Percentiles rank a stretch among this genome's conserved stretches.
Conservation (phyloP, 2,113 vertebrate genomes). For the Saguinus imperator region DNA sequence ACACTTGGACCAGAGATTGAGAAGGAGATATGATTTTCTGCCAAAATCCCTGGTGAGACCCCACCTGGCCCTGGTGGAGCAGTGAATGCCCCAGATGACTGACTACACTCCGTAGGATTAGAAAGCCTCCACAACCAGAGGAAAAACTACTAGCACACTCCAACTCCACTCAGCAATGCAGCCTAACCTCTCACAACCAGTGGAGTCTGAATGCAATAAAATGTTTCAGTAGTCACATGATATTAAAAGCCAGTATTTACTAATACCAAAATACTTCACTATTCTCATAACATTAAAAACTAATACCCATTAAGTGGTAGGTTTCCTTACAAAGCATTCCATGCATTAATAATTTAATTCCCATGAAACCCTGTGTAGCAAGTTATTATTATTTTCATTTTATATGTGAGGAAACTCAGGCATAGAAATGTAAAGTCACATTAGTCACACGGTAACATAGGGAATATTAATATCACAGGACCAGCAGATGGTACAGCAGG, state of each 20-base stretch:
- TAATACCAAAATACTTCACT: not conserved
- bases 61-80: no score
- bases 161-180: not conserved
- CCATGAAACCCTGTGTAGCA: not conserved
- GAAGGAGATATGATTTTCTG: not conserved
- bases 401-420: not conserved
- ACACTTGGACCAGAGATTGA: not conserved
- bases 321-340: not conserved
- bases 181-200: not conserved
- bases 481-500: not conserved
- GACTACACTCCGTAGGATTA: not conserved
- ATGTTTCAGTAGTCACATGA: not conserved
- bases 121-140: not conserved
- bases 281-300: not conserved
- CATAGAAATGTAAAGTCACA: not conserved
- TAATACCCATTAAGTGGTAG: not conserved
- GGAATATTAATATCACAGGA: not conserved
- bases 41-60: not conserved
- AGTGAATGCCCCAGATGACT: not conserved
- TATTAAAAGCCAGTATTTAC: conserved; percentile 2
- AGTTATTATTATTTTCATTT: not conserved
- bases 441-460: not conserved
- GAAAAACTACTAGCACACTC: not conserved
- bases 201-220: not conserved
- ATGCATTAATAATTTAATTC: not conserved